Evolutionary conservation across 2,888 invertebrate genomes (phyloP), one percentile per base, ranked within the genome.

Genomic region (Eucera pruinosa): DNA sequence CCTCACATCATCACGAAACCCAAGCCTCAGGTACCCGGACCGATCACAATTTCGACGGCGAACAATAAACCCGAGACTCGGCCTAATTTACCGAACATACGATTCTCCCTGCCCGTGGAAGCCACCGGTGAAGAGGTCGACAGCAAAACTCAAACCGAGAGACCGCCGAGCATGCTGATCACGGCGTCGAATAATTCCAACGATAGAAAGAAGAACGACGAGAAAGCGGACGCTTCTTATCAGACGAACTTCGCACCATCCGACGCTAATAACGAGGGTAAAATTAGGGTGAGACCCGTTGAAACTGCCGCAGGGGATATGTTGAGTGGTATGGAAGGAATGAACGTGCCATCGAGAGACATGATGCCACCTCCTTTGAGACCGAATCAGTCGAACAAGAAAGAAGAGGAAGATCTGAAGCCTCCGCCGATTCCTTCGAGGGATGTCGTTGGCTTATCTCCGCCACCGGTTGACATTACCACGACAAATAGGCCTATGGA

Each of bases 391-490:
- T 67, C 69, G 1, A 82, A 84, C 11, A 88, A 89, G 13, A 74
- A 82, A 15, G 82, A 82, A 9, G 87, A 87, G 11, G 87, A 86
- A 47, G 90, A 85, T 15, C 70, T 92, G 7, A 89, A 90, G 62
- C 91, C 92, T 43, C 91, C 92, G 18, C 90, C 92, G 3, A 80
- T 84, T 18, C 85, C 85, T 3, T 87, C 89, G 0, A 86, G 87
- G 4, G 89, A 90, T 2, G 92, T 92, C 13, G 83, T 92, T 36
- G 92, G 92, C 7, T 76, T 92, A 36, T 90, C 91, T 3, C 92
- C 92, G 36, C 92, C 92, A 2, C 92, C 92, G 0, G 83, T 91
- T 0, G 88, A 88, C 2, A 89, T 90, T 7, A 91, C 89, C 0
- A 90, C 90, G 0, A 90, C 90, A 0, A 84, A 78, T 20, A 78